Percentiles rank a stretch among this genome's conserved stretches.
Evolutionary conservation across 1,140 invertebrate species (phyloP).

Genomic region (Drosophila repletoides): DNA sequence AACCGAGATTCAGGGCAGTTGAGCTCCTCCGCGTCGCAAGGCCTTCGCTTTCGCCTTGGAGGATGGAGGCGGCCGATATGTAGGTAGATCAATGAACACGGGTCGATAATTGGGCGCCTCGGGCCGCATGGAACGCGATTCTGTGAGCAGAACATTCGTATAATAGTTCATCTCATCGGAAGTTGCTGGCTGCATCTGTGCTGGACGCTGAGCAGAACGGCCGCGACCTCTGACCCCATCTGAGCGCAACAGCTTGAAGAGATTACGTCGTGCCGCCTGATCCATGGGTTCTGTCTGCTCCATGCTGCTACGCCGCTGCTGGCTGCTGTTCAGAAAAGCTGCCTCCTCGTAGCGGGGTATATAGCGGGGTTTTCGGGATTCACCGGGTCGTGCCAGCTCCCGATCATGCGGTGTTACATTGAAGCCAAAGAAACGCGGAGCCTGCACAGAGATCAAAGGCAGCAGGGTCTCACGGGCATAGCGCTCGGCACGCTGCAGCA

Average conservation of each 20-base stretch:
- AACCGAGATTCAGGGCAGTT: constrained; percentile 12
- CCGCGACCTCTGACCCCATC: constrained; percentile 16
- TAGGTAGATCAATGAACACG: constrained; percentile 77
- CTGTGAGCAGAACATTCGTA: constrained; percentile 60
- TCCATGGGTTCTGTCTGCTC: constrained; percentile 6
- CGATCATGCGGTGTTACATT: constrained; percentile 60
- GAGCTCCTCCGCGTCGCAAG: constrained; percentile 24
- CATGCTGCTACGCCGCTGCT: constrained; percentile 1
- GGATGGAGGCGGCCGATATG: constrained; percentile 57
- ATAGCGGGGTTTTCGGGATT: constrained; percentile 75
- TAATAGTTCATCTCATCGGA: constrained; percentile 63
- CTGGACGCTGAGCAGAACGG: constrained; percentile 35
- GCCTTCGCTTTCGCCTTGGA: constrained; percentile 16
- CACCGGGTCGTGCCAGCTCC: constrained; percentile 9
- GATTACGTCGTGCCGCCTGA: constrained; percentile 49
- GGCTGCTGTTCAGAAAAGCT: constrained; percentile 44
- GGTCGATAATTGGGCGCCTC: constrained; percentile 68
- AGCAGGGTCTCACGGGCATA: constrained; percentile 90
- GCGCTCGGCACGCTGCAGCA: constrained; percentile 90
- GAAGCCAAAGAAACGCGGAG: constrained; percentile 86
- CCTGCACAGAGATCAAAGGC: constrained; percentile 89
- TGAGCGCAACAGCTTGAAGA: constrained; percentile 57
- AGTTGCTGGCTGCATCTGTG: neutral
- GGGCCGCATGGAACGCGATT: constrained; percentile 69
- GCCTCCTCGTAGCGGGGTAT: constrained; percentile 78